Evolutionary conservation across 2,888 invertebrate species (phyloP).

Genomic region (Latrodectus hesperus): DNA sequence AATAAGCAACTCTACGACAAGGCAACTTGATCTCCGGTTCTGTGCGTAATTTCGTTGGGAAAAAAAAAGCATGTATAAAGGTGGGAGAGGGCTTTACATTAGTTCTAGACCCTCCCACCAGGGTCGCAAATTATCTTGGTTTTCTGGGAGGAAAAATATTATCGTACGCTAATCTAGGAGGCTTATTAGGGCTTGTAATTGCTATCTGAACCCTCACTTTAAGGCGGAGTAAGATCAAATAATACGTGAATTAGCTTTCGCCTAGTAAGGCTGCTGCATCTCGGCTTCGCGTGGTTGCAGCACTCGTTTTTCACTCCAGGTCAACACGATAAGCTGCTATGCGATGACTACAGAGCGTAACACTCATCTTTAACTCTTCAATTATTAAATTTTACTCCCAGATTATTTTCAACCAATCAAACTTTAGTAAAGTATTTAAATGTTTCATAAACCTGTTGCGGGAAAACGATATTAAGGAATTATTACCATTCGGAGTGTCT

Average conservation of each 20-base stretch:
- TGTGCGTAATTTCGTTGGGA: conserved; percentile 55
- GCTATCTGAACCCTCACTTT: conserved; percentile 63
- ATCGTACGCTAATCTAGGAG: conserved; percentile 65
- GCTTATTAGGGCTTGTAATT: conserved; percentile 67
- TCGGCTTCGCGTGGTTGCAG: conserved; percentile 16
- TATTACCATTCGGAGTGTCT: too few species aligned
- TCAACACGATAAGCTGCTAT: neutral
- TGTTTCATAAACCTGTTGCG: too few species aligned
- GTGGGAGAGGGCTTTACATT: conserved; percentile 52
- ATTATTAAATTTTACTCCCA: neutral
- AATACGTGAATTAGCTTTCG: conserved; percentile 58
- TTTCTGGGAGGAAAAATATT: conserved; percentile 39
- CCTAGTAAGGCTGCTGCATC: conserved; percentile 34
- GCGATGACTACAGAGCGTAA: neutral
- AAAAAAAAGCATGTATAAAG: conserved; percentile 21
- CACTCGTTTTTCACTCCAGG: neutral
- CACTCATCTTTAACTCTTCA: neutral
- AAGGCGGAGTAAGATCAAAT: conserved; percentile 66
- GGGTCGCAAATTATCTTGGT: conserved; percentile 65
- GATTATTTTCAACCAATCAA: too few species aligned
- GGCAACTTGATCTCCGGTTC: conserved; percentile 30
- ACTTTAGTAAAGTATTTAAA: too few species aligned
- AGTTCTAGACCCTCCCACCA: conserved; percentile 60
- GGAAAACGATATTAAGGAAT: too few species aligned
- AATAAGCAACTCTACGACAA: conserved; percentile 32